Conservation (phyloP, 2,888 invertebrate genomes). For the Drosophila tanythrix region DNA sequence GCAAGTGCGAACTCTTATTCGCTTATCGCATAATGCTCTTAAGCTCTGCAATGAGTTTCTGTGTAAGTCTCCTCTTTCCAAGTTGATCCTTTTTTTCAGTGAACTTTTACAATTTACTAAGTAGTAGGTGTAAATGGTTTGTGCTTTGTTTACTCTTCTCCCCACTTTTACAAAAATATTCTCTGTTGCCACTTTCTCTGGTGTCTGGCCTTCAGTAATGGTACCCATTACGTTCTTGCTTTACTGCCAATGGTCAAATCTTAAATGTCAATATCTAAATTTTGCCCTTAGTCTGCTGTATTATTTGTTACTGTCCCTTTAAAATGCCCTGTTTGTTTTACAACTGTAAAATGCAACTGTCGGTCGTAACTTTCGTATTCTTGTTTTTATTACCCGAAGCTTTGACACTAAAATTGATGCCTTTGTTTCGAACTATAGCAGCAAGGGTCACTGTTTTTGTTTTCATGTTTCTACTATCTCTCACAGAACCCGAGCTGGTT, state of each 20-base stretch:
- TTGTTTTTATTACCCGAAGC: slow-evolving; percentile 2
- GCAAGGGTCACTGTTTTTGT: slow-evolving; percentile 1
- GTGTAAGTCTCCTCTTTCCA: not conserved
- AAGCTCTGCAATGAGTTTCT: not conserved
- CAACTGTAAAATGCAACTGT: slow-evolving; percentile 9
- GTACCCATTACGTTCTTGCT: not conserved
- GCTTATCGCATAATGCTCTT: not conserved
- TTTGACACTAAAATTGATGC: slow-evolving; percentile 16
- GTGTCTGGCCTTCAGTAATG: not conserved
- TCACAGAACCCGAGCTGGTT: slow-evolving; percentile 32
- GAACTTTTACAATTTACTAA: not conserved
- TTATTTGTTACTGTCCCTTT: not conserved
- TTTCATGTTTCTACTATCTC: not conserved
- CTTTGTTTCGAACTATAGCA: slow-evolving; percentile 7
- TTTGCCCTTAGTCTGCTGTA: not conserved
- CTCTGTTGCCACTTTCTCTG: not conserved
- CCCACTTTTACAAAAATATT: not conserved
- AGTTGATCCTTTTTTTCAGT: not conserved
- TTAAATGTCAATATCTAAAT: not conserved
- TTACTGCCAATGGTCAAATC: not conserved
- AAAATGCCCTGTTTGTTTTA: not conserved
- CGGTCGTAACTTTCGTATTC: not conserved
- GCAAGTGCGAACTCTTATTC: slow-evolving; percentile 2
- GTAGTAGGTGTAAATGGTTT: not conserved
- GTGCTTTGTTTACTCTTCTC: not conserved